Evolutionary conservation across 2,888 invertebrate species (phyloP).

Genomic region (Himalopsyche japonica): DNA sequence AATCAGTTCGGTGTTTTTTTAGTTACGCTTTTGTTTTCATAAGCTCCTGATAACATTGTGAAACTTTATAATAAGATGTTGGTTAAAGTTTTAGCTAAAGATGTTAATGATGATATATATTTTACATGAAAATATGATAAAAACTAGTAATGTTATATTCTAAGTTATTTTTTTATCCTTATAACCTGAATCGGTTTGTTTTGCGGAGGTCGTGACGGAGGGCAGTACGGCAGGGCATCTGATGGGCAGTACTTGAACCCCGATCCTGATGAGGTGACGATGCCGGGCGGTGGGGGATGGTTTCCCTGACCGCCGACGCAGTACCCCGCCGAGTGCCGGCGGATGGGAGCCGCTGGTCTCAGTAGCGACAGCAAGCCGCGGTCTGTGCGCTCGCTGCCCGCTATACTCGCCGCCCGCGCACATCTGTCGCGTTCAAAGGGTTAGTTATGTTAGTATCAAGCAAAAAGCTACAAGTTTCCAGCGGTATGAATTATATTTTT

Average conservation of each 20-base stretch:
- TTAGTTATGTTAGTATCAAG: not conserved
- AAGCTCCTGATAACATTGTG: too few species aligned
- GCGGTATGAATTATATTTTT: not conserved
- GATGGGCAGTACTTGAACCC: constrained; percentile 60
- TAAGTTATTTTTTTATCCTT: not conserved
- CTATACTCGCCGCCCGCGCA: constrained; percentile 58
- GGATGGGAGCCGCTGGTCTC: constrained; percentile 54
- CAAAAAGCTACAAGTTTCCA: not conserved
- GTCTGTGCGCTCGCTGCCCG: constrained; percentile 59
- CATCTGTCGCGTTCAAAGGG: constrained; percentile 46
- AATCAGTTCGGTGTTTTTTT: too few species aligned
- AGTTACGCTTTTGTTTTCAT: too few species aligned
- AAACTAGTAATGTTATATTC: not conserved
- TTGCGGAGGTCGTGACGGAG: constrained; percentile 51
- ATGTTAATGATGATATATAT: too few species aligned
- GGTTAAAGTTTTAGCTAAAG: too few species aligned
- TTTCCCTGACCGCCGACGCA: constrained; percentile 48
- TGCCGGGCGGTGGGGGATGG: constrained; percentile 42
- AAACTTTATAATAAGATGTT: too few species aligned
- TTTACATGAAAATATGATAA: too few species aligned
- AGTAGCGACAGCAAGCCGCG: constrained; percentile 59
- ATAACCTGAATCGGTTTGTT: constrained; percentile 12
- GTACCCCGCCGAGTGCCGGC: constrained; percentile 55
- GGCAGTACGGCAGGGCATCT: constrained; percentile 59
- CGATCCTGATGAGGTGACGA: not conserved